Evolutionary conservation across 2,113 vertebrate genomes (phyloP).

Genomic region (Mohoua ochrocephala): DNA sequence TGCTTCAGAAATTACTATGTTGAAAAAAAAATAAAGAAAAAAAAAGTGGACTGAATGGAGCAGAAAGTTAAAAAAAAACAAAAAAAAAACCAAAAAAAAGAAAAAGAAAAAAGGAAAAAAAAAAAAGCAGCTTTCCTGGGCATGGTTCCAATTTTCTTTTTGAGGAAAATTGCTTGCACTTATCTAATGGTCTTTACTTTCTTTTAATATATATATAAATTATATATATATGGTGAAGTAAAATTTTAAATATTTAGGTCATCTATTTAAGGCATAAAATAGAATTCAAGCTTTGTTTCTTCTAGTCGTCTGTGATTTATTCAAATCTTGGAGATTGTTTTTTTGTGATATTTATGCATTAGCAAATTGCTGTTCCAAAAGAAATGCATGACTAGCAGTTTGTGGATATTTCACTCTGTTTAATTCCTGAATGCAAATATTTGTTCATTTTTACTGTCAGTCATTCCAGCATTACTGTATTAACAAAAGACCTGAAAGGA

Average conservation of each 20-base stretch:
- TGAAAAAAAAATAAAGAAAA: background rate
- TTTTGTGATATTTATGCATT: slow-evolving; percentile 71
- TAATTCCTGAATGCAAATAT: slow-evolving; percentile 45
- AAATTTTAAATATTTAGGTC: slow-evolving; percentile 65
- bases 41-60: slow-evolving; percentile 1
- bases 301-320: slow-evolving; percentile 63
- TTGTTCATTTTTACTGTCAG: slow-evolving; percentile 59
- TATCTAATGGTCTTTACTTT: slow-evolving; percentile 61
- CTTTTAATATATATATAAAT: slow-evolving; percentile 63
- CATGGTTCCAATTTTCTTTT: slow-evolving; percentile 67
- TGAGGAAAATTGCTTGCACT: slow-evolving; percentile 70
- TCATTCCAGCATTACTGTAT: slow-evolving; percentile 60
- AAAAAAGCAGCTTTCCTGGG: slow-evolving; percentile 51
- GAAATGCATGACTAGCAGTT: slow-evolving; percentile 70
- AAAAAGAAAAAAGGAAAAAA: background rate
- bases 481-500: slow-evolving; percentile 61
- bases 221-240: slow-evolving; percentile 70
- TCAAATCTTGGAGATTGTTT: slow-evolving; percentile 49
- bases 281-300: slow-evolving; percentile 60
- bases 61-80: background rate
- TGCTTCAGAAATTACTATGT: slow-evolving; percentile 20
- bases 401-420: slow-evolving; percentile 56
- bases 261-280: slow-evolving; percentile 72
- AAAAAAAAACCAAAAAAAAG: background rate
- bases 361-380: slow-evolving; percentile 42